phyloP scores from a whole-genome alignment of 2,113 vertebrate genomes.

The Trogon surrucura region DNA sequence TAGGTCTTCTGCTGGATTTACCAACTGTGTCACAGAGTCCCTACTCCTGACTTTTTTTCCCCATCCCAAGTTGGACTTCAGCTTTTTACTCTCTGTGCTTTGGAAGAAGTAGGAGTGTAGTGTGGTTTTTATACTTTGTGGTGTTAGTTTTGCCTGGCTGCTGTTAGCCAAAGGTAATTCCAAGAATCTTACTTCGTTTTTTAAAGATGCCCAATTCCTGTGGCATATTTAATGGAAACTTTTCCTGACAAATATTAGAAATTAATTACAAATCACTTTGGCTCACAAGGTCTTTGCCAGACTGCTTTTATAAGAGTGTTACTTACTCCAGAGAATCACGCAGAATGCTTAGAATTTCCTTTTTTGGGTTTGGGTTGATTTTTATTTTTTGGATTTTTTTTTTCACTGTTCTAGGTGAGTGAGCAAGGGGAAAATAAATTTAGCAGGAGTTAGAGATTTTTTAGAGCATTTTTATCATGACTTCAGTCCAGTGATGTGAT shows the following conservation, averaged over 20 bases:
- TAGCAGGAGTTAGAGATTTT: neutral
- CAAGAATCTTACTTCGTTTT: neutral
- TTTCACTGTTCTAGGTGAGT: neutral
- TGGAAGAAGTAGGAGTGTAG: neutral
- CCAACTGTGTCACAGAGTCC: rapidly evolving
- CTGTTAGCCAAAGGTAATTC: neutral
- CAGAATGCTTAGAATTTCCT: neutral
- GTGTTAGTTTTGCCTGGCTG: neutral
- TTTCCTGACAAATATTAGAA: constrained; percentile 1
- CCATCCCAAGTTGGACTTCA: neutral
- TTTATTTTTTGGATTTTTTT: neutral
- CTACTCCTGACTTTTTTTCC: neutral
- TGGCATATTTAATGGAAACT: constrained; percentile 18
- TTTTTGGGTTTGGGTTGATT: neutral
- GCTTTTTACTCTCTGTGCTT: neutral
- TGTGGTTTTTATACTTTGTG: neutral
- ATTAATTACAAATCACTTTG: neutral
- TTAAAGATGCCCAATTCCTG: neutral
- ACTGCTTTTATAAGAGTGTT: neutral
- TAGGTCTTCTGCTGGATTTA: neutral
- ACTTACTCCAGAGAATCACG: neutral
- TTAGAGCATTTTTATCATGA: neutral
- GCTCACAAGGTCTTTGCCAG: neutral
- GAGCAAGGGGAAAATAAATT: neutral
- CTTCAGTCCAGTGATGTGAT: neutral